These are phyloP conservation scores for Caenorhabditis sp. DNA, from an alignment of 2,888 invertebrate species.

Conservation along the genomic window DNA sequence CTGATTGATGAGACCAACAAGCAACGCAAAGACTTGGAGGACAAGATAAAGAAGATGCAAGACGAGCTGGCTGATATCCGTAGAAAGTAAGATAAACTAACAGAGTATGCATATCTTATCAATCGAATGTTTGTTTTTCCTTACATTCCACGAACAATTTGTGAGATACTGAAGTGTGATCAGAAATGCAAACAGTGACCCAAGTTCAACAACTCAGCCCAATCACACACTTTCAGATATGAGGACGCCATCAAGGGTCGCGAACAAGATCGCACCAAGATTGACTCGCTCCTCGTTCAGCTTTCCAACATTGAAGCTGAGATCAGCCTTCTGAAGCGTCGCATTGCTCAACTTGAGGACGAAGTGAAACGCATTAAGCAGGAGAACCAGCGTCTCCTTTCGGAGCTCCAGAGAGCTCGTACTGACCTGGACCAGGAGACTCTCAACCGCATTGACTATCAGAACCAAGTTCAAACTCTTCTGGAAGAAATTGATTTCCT, in stretches of 20 bases:
- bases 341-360: conserved; percentile 77
- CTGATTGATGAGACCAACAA: conserved; percentile 72
- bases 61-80: conserved; percentile 69
- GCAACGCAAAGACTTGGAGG: conserved; percentile 66
- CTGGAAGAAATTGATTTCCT: conserved; percentile 82
- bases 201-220: neutral
- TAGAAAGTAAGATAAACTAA: conserved; percentile 57
- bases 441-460: conserved; percentile 81
- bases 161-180: conserved; percentile 1
- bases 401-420: conserved; percentile 65
- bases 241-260: conserved; percentile 77
- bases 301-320: conserved; percentile 81
- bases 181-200: conserved; percentile 31
- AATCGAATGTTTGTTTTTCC: neutral
- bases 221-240: conserved; percentile 68
- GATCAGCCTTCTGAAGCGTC: conserved; percentile 79
- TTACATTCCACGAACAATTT: neutral
- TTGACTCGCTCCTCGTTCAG: conserved; percentile 80
- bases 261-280: conserved; percentile 79
- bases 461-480: conserved; percentile 81
- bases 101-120: neutral
- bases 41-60: conserved; percentile 70
- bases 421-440: conserved; percentile 81
- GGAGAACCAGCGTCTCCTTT: conserved; percentile 79
- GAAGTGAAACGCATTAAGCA: conserved; percentile 80